Evolutionary conservation across 1,140 invertebrate genomes (phyloP).

Genomic region (Rhopalosiphum padi): DNA sequence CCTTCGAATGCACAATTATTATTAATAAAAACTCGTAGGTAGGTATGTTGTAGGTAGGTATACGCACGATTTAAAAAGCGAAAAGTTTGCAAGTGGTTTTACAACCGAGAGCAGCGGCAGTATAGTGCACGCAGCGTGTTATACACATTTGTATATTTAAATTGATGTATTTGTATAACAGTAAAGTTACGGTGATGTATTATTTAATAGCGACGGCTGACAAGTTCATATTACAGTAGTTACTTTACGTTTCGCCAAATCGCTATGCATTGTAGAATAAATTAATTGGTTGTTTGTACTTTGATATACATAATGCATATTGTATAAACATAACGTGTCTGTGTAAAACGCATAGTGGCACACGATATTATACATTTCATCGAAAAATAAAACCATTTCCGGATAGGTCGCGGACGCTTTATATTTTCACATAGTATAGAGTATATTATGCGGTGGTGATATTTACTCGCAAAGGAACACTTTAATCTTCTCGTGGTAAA

Average conservation of each 20-base stretch:
- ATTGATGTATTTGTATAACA: not conserved
- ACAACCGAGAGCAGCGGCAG: too few species aligned
- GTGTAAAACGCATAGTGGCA: not conserved
- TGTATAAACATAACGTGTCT: not conserved
- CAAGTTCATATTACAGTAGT: not conserved
- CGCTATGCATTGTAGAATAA: not conserved
- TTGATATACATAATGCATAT: not conserved
- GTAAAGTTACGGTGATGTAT: not conserved
- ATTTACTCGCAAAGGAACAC: too few species aligned
- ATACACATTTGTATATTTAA: not conserved
- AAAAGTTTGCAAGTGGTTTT: not conserved
- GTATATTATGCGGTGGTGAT: too few species aligned
- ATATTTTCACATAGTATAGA: not conserved
- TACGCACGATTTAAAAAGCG: not conserved
- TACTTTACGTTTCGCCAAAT: not conserved
- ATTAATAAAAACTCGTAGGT: not conserved
- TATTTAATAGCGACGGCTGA: not conserved
- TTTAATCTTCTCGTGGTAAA: too few species aligned
- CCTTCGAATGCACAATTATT: not conserved
- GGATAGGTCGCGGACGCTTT: not conserved
- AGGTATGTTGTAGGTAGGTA: not conserved
- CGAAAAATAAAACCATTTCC: not conserved
- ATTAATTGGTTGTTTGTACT: not conserved
- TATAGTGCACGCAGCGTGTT: not conserved
- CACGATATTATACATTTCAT: not conserved